Conservation (phyloP, 2,113 vertebrate species). For the Spheniscus mendiculus region DNA sequence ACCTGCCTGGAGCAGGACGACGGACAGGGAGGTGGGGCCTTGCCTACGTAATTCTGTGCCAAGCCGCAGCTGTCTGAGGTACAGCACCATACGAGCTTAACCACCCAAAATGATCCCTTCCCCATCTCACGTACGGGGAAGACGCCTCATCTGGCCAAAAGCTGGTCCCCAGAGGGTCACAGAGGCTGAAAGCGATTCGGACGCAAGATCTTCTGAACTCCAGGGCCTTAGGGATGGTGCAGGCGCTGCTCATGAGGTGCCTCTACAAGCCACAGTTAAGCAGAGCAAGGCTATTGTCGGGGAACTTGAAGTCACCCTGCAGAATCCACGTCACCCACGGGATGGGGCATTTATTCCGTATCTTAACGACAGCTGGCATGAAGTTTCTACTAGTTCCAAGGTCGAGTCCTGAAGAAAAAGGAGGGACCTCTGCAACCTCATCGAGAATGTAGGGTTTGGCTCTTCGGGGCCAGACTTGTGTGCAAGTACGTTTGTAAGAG, state of each 20-base stretch:
- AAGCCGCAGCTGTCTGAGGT: background rate
- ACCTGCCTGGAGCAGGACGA: background rate
- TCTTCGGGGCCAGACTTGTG: background rate
- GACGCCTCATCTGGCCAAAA: background rate
- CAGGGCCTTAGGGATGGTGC: background rate
- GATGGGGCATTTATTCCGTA: background rate
- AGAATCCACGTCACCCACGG: background rate
- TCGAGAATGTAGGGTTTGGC: fast-evolving
- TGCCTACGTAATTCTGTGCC: fast-evolving
- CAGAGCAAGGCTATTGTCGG: background rate
- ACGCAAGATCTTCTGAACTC: no score
- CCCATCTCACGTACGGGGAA: fast-evolving
- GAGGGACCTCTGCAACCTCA: fast-evolving
- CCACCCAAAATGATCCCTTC: background rate
- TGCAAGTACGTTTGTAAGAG: background rate
- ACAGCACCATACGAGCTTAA: fast-evolving
- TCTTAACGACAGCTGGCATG: background rate
- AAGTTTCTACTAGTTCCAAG: background rate
- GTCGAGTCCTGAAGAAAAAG: background rate
- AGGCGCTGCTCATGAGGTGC: fast-evolving
- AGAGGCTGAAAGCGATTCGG: fast-evolving
- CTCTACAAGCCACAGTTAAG: fast-evolving
- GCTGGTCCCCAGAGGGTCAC: background rate
- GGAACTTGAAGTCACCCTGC: no score
- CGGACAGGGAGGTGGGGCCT: background rate